Evolutionary conservation across 2,113 vertebrate species (phyloP).

Genomic region (Chionodraco myersi): DNA sequence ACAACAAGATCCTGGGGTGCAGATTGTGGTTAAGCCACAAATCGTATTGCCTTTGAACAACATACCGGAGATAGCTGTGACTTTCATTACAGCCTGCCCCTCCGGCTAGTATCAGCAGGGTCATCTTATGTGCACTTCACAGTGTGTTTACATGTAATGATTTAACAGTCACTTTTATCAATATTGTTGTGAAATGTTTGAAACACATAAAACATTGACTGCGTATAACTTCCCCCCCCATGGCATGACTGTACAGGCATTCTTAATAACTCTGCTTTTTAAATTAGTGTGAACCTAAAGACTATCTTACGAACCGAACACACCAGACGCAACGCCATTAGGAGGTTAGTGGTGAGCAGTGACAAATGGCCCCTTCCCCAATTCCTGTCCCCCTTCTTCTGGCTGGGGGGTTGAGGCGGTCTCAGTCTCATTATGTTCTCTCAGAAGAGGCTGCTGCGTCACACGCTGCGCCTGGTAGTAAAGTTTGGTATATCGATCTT

Average conservation of each 20-base stretch:
- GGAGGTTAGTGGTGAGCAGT: too few relatives aligned
- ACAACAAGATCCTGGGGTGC: neutral
- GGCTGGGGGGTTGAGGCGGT: too few relatives aligned
- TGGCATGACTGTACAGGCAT: neutral
- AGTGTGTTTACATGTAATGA: neutral
- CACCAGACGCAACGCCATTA: too few relatives aligned
- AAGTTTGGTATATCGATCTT: too few relatives aligned
- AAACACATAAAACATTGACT: neutral
- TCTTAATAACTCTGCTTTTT: neutral
- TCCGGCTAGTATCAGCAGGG: slow-evolving; percentile 1
- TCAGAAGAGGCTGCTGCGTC: too few relatives aligned
- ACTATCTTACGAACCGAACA: too few relatives aligned
- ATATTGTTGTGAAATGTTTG: neutral
- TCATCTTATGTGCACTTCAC: slow-evolving; percentile 19
- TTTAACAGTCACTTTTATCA: neutral
- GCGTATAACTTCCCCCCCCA: neutral
- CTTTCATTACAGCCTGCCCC: slow-evolving; percentile 19
- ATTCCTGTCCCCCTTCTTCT: too few relatives aligned
- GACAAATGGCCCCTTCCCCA: too few relatives aligned
- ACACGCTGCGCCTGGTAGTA: too few relatives aligned
- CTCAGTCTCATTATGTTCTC: too few relatives aligned
- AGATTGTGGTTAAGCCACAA: neutral
- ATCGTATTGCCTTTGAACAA: slow-evolving; percentile 24
- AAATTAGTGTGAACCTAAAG: neutral
- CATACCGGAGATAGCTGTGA: neutral